phyloP scores from a whole-genome alignment of 1,140 invertebrate genomes.

The Caenorhabditis elegans region DNA sequence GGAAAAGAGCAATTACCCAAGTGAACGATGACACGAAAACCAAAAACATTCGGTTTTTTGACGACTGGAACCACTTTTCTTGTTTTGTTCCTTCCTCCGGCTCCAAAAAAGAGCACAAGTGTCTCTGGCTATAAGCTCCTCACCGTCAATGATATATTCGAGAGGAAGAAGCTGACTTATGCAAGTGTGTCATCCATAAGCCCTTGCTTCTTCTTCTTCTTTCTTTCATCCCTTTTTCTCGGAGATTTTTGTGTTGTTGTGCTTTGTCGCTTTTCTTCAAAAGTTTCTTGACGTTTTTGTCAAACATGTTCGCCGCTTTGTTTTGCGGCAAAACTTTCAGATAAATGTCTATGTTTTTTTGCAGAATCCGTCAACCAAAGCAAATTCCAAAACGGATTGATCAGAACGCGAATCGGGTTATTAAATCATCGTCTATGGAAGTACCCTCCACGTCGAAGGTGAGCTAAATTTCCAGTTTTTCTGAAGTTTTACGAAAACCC shows the following conservation, averaged over 20 bases:
- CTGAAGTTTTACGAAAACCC: too few relatives aligned
- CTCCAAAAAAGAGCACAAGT: not conserved
- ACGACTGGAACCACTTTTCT: not conserved
- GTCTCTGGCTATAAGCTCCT: not conserved
- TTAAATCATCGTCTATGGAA: slow-evolving; percentile 43
- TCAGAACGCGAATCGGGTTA: slow-evolving; percentile 41
- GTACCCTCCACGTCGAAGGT: slow-evolving; percentile 34
- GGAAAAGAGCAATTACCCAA: slow-evolving; percentile 27
- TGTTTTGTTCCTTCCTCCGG: not conserved
- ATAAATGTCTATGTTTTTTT: too few relatives aligned
- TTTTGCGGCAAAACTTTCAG: too few relatives aligned
- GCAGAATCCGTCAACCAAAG: slow-evolving; percentile 32
- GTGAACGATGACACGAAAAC: not conserved
- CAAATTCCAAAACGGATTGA: slow-evolving; percentile 32
- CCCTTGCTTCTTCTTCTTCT: not conserved
- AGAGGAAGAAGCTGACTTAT: not conserved
- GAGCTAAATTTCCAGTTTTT: not conserved
- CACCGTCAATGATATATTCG: slow-evolving; percentile 5
- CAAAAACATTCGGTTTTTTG: slow-evolving; percentile 22
- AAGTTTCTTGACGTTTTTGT: too few relatives aligned
- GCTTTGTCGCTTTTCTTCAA: not conserved
- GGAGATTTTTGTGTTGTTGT: not conserved
- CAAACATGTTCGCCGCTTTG: too few relatives aligned
- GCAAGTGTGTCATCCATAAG: slow-evolving; percentile 20
- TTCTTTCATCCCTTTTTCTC: not conserved